Base-by-base conservation (phyloP, 2,113 vertebrate species). In the Silurus asotus region DNA sequence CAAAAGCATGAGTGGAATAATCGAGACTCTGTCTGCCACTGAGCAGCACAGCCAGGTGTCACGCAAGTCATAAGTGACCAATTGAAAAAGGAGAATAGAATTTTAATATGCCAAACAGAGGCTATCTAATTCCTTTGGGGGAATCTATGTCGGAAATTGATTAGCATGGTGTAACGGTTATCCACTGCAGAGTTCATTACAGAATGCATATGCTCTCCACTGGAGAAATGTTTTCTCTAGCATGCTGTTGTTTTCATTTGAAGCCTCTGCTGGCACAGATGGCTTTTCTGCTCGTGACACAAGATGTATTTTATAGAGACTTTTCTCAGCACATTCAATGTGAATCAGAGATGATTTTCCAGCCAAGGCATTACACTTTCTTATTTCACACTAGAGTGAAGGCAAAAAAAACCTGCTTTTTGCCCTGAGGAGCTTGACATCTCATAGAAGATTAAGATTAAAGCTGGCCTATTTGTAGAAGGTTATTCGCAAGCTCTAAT, bases 311-410 rank as follows among this genome's bases (percentile, higher is more conserved):
- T 87, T 45, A 81, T 37, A 67, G 28, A 83, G 23, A 74, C n/a
- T 14, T 76, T 82, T 72, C 82, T 84, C 81, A 28, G n/a, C 62
- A 65, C 69, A 72, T 80, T 74, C 77, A 82, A 51, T 81, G 28
- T 62, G 62, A 87, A 77, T 90, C 85, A 0, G 62, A 56, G 84
- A 81, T 90, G 85, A 88, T 85, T 87, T 87, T 90, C 72, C 70
- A 88, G 82, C 70, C 82, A 49, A 76, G 80, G 62, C 72, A 84
- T 85, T 87, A 87, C 85, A 87, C 83, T 85, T 88, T 88, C 84
- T 86, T 88, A 89, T 89, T 90, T 88, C 86, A 90, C 84, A 84
- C 83, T 28, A 82, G 83, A 90, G 76, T 48, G 76, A 83, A 28
- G 70, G 80, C 84, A 87, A 88, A 86, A 75, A 70, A 75, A 85